Evolutionary conservation across 2,888 invertebrate species (phyloP).

Genomic region (Hirtodrosophila confusa): DNA sequence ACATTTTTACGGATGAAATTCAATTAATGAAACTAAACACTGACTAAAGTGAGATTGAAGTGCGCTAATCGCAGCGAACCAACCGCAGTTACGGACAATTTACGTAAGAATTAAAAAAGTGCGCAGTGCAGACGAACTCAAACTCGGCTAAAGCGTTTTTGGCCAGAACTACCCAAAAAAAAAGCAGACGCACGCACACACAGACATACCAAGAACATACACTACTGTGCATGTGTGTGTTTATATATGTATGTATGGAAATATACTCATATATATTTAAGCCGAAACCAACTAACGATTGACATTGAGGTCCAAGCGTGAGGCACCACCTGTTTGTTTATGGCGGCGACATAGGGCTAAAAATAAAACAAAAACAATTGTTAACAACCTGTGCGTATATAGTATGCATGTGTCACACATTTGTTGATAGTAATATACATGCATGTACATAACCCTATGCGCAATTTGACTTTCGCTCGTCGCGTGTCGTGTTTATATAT

Average conservation of each 20-base stretch:
- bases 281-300: slow-evolving; percentile 51
- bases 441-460: slow-evolving; percentile 32
- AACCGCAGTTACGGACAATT: slow-evolving; percentile 29
- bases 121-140: slow-evolving; percentile 40
- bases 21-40: slow-evolving; percentile 31
- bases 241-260: slow-evolving; percentile 10
- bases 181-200: slow-evolving; percentile 4
- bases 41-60: slow-evolving; percentile 16
- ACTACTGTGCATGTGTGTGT: background rate
- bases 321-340: slow-evolving; percentile 59
- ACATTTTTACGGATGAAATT: slow-evolving; percentile 33
- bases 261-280: slow-evolving; percentile 14
- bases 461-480: slow-evolving; percentile 38
- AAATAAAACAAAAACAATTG: slow-evolving; percentile 23
- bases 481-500: slow-evolving; percentile 42
- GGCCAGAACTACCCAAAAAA: slow-evolving; percentile 29
- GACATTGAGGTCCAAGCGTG: slow-evolving; percentile 39
- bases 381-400: slow-evolving; percentile 35
- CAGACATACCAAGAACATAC: slow-evolving; percentile 8
- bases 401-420: background rate
- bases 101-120: slow-evolving; percentile 54
- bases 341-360: slow-evolving; percentile 25
- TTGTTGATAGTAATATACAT: slow-evolving; percentile 17
- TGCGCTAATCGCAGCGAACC: background rate
- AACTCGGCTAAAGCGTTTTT: slow-evolving; percentile 24